Conservation (phyloP, 2,797 vertebrate species). For the Poecilia velifera region DNA sequence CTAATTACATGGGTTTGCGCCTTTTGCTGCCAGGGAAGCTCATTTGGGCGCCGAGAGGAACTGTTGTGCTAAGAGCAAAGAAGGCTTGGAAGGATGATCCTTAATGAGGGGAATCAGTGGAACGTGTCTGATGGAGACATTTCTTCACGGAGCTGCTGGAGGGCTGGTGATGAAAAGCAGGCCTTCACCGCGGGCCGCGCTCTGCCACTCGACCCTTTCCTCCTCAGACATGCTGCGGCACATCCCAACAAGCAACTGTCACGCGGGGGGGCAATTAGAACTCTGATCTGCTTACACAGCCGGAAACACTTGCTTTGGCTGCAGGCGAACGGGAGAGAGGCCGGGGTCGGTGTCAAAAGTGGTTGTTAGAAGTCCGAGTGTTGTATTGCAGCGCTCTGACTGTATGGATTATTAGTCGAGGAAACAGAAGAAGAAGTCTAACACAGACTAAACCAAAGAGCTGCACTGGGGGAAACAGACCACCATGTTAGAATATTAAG, state of each 20-base stretch:
- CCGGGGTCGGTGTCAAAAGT: constrained; percentile 1
- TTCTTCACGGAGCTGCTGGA: constrained; percentile 55
- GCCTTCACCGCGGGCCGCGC: constrained; percentile 39
- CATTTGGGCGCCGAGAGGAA: constrained; percentile 51
- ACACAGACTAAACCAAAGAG: constrained; percentile 26
- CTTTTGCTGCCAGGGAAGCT: constrained; percentile 58
- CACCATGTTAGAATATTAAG: constrained; percentile 35
- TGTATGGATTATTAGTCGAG: constrained; percentile 41
- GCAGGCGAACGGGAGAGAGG: constrained; percentile 41
- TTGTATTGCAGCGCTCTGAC: not conserved
- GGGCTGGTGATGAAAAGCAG: constrained; percentile 50
- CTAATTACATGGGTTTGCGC: constrained; percentile 65
- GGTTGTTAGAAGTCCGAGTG: not conserved
- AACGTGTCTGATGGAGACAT: constrained; percentile 75
- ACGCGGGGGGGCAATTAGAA: constrained; percentile 71
- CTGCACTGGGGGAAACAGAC: constrained; percentile 18
- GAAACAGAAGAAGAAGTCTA: constrained; percentile 41
- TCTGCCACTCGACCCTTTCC: constrained; percentile 49
- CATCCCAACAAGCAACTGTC: constrained; percentile 47
- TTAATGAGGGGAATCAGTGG: constrained; percentile 72
- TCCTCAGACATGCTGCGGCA: constrained; percentile 34
- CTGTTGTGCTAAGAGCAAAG: constrained; percentile 47
- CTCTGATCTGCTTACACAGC: constrained; percentile 68
- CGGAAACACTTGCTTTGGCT: constrained; percentile 61
- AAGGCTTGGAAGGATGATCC: constrained; percentile 64